Percentiles rank a stretch among this genome's conserved stretches.
Conservation (phyloP, 2,888 invertebrate genomes). For the Zaprionus obscuricornis region DNA sequence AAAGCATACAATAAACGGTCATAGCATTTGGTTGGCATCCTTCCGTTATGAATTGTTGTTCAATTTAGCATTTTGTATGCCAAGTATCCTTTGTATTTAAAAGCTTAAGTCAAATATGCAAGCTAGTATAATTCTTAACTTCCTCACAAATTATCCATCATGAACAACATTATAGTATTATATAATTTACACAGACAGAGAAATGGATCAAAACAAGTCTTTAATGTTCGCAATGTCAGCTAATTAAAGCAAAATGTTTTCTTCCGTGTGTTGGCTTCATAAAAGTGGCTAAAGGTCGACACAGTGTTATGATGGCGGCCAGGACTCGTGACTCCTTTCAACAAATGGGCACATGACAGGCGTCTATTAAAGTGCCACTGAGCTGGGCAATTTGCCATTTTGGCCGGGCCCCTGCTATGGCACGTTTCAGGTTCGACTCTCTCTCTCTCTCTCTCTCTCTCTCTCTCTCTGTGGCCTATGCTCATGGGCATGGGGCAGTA, state of each 20-base stretch:
- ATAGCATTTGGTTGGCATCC: slow-evolving; percentile 63
- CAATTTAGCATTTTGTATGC: slow-evolving; percentile 45
- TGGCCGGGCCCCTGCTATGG: slow-evolving; percentile 7
- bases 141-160: slow-evolving; percentile 10
- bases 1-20: slow-evolving; percentile 52
- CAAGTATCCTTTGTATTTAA: slow-evolving; percentile 43
- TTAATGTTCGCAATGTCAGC: slow-evolving; percentile 18
- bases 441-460: background rate
- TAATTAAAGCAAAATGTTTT: slow-evolving; percentile 60
- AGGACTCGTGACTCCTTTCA: slow-evolving; percentile 20
- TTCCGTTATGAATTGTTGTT: slow-evolving; percentile 47
- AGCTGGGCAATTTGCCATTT: slow-evolving; percentile 49
- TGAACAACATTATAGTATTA: too few species aligned
- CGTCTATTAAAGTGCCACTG: slow-evolving; percentile 43
- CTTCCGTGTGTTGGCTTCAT: slow-evolving; percentile 38
- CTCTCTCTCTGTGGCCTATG: background rate
- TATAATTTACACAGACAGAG: slow-evolving; percentile 6
- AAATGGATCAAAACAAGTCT: slow-evolving; percentile 28
- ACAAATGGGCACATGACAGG: slow-evolving; percentile 61
- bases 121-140: slow-evolving; percentile 31
- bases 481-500: too few species aligned
- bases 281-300: slow-evolving; percentile 19
- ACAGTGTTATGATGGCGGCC: slow-evolving; percentile 7
- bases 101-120: slow-evolving; percentile 37
- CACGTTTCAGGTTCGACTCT: background rate